A percentile compares a stretch with the other conserved stretches of the same genome.
phyloP scores from a whole-genome alignment of 2,888 invertebrate species.

The Standfussiana lucernea region DNA sequence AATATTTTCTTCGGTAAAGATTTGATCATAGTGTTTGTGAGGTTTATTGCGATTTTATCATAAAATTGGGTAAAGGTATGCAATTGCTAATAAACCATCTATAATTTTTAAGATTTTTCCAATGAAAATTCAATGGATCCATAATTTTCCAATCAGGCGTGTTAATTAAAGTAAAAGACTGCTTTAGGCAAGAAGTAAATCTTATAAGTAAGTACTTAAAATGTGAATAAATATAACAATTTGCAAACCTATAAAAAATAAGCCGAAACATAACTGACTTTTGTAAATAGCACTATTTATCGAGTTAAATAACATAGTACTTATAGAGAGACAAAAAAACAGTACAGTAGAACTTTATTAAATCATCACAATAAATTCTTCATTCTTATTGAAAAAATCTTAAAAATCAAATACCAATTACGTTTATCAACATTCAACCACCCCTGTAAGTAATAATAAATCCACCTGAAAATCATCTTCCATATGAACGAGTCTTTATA shows the following conservation, averaged over 20 bases:
- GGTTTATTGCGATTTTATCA: not conserved
- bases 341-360: not conserved
- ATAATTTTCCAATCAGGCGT: too few relatives aligned
- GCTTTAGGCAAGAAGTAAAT: not conserved
- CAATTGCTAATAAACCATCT: not conserved
- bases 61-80: not conserved
- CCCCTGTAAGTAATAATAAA: constrained; percentile 14
- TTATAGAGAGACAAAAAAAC: not conserved
- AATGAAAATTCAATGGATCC: not conserved
- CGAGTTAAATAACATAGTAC: not conserved
- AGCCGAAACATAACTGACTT: not conserved
- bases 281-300: not conserved
- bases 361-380: not conserved
- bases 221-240: not conserved
- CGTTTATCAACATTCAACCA: not conserved
- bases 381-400: too few relatives aligned
- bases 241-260: not conserved
- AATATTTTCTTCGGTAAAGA: constrained; percentile 58
- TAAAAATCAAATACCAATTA: constrained; percentile 14
- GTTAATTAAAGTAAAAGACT: not conserved
- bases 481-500: constrained; percentile 67
- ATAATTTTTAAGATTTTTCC: not conserved
- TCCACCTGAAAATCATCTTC: constrained; percentile 48
- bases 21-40: constrained; percentile 33
- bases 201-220: not conserved